Evolutionary conservation across 1,140 invertebrate species (phyloP), one percentile per base, ranked within the genome.

Genomic region (Brachionus angularis): DNA sequence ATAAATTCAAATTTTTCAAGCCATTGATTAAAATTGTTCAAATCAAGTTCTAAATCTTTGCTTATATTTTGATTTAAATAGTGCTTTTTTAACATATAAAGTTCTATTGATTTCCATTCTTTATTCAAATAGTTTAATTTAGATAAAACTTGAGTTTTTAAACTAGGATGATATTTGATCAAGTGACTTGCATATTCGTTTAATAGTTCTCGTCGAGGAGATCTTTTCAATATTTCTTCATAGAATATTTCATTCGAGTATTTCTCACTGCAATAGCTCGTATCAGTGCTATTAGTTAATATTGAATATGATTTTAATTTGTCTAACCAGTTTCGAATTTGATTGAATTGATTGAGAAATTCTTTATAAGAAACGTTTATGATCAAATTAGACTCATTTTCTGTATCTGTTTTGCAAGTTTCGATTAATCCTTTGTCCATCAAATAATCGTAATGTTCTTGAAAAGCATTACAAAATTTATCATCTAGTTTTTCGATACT

Each of bases 401-500:
- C 18, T 36, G 12, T n/a, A 42, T 77, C 80, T 78, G 88, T 88
- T 81, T 86, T 87, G 83, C 90, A 93, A 74, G 87, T 88, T 77
- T 92, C 90, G 72, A 93, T 89, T 71, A 93, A 87, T 77, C 91
- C 88, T 78, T 89, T 91, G 80, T 92, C 90, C 91, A 94, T 93
- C 76, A 94, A 89, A 79, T 90, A 94, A 79, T 92, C 88, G 81
- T 94, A 93, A 81, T 89, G 87, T 76, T 89, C 88, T 67, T 81
- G 78, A 75, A 93, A 86, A 46, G 90, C 87, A 73, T 89, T 88
- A 90, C 91, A 93, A 76, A 93, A 89, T 77, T 92, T 90, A 82
- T 92, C 88, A 72, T 78, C 62, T 23, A 67, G 62, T 8, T 36
- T 46, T 50, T 67, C 62, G 16, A 67, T 34, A 23, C 62, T 67